Conservation (phyloP, 2,113 vertebrate genomes). For the Mus spicilegus region DNA sequence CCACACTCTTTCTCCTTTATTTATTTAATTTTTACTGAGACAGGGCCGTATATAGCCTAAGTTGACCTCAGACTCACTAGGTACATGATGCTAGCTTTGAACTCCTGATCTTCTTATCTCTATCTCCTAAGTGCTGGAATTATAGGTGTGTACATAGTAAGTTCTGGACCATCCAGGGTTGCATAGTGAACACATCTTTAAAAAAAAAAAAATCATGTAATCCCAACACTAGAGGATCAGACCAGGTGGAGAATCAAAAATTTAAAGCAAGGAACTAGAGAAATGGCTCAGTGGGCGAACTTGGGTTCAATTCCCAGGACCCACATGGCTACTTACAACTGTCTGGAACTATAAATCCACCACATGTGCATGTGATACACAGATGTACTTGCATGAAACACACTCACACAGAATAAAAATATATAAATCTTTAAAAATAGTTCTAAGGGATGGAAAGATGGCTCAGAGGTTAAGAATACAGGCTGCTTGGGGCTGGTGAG, state of each 20-base stretch:
- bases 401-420: too few species aligned
- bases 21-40: neutral
- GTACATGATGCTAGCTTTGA: neutral
- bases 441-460: too few species aligned
- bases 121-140: neutral
- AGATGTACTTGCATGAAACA: neutral
- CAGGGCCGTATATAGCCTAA: neutral
- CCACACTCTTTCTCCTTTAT: neutral
- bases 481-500: too few species aligned
- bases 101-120: neutral
- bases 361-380: neutral
- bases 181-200: neutral
- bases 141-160: neutral
- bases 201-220: too few species aligned
- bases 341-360: neutral
- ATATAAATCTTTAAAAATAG: too few species aligned
- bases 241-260: neutral
- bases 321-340: neutral
- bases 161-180: neutral
- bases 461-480: too few species aligned
- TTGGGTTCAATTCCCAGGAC: neutral
- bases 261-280: neutral
- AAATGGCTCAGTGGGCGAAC: neutral
- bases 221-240: too few species aligned
- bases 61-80: neutral